A percentile compares a stretch with the other conserved stretches of the same genome.
phyloP scores from a whole-genome alignment of 2,888 invertebrate genomes.

The Branchipolynoe longqiensis region DNA sequence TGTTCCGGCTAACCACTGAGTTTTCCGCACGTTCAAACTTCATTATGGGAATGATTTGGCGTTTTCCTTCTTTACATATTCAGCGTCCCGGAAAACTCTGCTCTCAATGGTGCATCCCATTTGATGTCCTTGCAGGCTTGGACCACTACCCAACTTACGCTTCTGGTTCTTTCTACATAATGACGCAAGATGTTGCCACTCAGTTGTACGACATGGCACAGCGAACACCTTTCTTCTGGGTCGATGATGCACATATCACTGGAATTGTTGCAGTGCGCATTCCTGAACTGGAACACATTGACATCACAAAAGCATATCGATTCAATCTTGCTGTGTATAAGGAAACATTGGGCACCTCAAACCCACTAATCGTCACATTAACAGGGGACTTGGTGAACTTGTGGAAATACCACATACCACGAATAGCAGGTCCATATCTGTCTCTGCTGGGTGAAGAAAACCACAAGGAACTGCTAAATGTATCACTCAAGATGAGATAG shows the following conservation, averaged over 20 bases:
- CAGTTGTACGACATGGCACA: slow-evolving; percentile 9
- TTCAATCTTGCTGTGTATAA: neutral
- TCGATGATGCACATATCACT: slow-evolving; percentile 31
- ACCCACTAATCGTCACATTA: slow-evolving; percentile 3
- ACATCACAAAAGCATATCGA: neutral
- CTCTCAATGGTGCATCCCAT: slow-evolving; percentile 24
- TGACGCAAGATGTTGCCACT: neutral
- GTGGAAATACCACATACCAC: slow-evolving; percentile 19
- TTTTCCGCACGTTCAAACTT: neutral
- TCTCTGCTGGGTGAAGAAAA: neutral
- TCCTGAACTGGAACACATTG: neutral
- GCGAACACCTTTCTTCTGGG: slow-evolving; percentile 40
- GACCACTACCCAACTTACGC: slow-evolving; percentile 38
- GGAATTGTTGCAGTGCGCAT: slow-evolving; percentile 15
- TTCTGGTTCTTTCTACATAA: slow-evolving; percentile 21
- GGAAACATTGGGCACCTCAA: neutral
- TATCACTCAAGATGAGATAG: too few species aligned
- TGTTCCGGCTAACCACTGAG: slow-evolving; percentile 15
- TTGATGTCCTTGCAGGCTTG: slow-evolving; percentile 9
- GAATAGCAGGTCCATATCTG: neutral
- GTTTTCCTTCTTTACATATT: slow-evolving; percentile 1
- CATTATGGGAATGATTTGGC: neutral
- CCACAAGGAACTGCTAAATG: neutral
- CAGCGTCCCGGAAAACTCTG: slow-evolving; percentile 29
- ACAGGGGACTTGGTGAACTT: neutral